Base-by-base conservation (phyloP, 2,113 vertebrate species). In the Petrocephalus zakoni region DNA sequence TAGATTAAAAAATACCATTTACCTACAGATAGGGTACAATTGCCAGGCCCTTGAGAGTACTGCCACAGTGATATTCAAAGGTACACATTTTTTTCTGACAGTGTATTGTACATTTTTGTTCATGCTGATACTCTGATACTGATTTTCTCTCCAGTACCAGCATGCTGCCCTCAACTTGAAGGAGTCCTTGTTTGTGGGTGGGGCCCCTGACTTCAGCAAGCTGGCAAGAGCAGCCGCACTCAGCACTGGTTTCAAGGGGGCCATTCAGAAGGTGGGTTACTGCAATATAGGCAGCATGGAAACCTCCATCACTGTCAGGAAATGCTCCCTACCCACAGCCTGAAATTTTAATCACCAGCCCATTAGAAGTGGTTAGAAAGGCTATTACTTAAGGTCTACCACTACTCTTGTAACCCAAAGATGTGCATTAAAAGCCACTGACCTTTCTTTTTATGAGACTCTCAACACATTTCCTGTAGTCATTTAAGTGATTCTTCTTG, bases 121-220 rank as follows among this genome's bases (percentile, higher is more conserved):
- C 19, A 29, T 42, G 86, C 7, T 10, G 6, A 5, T 55, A 17
- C 21, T 42, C 34, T 83, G 55, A 87, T 55, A 10, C 85, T 86
- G 10, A 34, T 29, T 9, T 22, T 13, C 53, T 56, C 34, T 83
- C 52, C 94, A 99, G 98, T 95, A 97, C 88, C 95, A 96, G 2
- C 98, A 99, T 93, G 96, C 96, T 0, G 95, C 96, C 89, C 96
- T 99, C 87, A 99, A 99, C 93, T 94, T 99, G 91, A 99, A 99
- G 93, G 98, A 99, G 90, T 96, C 97, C 0, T 95, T 99, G 0
- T 98, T 95, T 0, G 94, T 99, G 0, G 98, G 98, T 0, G 98
- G 98, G 46, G 97, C 96, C 47, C 97, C 97, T 0, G 97, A 99
- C 88, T 98, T 97, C 95, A 97, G 96, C 94, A 96, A 94, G 85